A percentile compares a stretch with the other conserved stretches of the same genome.
Evolutionary conservation across 1,140 invertebrate species (phyloP).

Genomic region (Platyscapa corneri): DNA sequence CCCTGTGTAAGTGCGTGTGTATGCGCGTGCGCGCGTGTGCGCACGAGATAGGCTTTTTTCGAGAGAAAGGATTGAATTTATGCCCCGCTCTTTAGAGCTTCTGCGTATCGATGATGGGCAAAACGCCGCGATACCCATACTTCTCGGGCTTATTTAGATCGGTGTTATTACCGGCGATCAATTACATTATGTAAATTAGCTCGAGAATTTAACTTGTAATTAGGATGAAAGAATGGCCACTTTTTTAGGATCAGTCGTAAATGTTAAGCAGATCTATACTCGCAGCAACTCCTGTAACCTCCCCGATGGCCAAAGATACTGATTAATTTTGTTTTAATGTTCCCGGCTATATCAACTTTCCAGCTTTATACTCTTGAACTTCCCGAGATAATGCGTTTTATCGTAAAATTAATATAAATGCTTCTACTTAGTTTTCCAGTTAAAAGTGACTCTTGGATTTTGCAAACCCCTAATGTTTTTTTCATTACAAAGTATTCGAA

Average conservation of each 20-base stretch:
- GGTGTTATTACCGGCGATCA: neutral
- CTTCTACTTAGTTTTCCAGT: too few species aligned
- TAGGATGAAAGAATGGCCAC: neutral
- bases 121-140: neutral
- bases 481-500: neutral
- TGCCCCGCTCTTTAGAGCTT: neutral
- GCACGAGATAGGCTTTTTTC: neutral
- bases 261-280: neutral
- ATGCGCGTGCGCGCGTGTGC: neutral
- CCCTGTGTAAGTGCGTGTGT: neutral
- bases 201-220: neutral
- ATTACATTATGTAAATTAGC: neutral
- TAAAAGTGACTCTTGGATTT: too few species aligned
- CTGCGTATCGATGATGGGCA: neutral
- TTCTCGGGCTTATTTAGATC: neutral
- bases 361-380: neutral
- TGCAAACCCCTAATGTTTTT: neutral
- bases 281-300: neutral
- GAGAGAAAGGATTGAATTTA: neutral
- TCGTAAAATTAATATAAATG: too few species aligned
- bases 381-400: too few species aligned
- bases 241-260: neutral
- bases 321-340: neutral
- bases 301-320: neutral
- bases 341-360: neutral